Conservation (phyloP, 2,113 vertebrate genomes). For the Syngnathus typhle region DNA sequence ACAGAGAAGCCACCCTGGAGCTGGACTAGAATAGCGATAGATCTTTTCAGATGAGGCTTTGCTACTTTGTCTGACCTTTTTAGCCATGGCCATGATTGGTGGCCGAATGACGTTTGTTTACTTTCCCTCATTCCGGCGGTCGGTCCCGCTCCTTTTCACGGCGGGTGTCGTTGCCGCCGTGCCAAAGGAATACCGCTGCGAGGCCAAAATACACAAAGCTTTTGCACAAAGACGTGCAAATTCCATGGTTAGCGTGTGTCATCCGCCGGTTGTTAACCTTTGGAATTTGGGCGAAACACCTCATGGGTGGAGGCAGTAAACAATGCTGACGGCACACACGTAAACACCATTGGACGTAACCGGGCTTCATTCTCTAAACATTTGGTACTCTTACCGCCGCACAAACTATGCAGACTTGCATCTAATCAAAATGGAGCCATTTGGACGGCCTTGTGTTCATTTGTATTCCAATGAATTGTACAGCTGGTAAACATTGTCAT, state of each 20-base stretch:
- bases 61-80: constrained; percentile 63
- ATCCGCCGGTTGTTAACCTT: constrained; percentile 25
- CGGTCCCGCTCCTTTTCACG: constrained; percentile 25
- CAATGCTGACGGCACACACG: constrained; percentile 22
- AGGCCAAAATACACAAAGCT: constrained; percentile 18
- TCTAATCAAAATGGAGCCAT: constrained; percentile 24
- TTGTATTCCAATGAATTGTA: not conserved
- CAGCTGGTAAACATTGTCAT: not conserved
- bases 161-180: constrained; percentile 6
- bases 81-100: constrained; percentile 52
- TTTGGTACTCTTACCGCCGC: constrained; percentile 20
- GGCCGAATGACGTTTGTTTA: constrained; percentile 57
- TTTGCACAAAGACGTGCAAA: constrained; percentile 27
- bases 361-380: constrained; percentile 34
- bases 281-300: constrained; percentile 28
- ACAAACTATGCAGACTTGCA: constrained; percentile 16
- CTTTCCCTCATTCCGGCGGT: constrained; percentile 35
- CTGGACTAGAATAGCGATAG: constrained; percentile 48
- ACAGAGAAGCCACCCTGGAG: constrained; percentile 47
- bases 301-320: constrained; percentile 48
- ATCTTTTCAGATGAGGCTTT: constrained; percentile 44
- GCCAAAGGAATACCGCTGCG: constrained; percentile 25
- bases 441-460: constrained; percentile 20
- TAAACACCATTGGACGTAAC: constrained; percentile 36
- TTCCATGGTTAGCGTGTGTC: constrained; percentile 25